A percentile compares a stretch with the other conserved stretches of the same genome.
Evolutionary conservation across 92 coral and sea anemone genomes (phyloP).

Genomic region (Diadumene lineata): DNA sequence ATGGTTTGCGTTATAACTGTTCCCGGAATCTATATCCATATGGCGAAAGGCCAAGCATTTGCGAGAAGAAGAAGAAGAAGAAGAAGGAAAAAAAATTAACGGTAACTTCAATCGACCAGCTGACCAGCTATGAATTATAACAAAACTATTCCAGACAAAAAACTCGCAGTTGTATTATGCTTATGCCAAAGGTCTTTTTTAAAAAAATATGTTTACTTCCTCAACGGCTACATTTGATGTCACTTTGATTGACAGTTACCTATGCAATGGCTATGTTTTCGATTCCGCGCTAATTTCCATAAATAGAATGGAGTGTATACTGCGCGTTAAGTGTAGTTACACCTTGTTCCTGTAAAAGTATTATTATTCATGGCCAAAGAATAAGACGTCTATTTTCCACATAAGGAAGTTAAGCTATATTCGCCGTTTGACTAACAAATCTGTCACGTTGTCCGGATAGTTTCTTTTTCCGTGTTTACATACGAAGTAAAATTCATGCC

Average conservation of each 20-base stretch:
- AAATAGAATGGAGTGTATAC: no score
- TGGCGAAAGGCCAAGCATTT: no score
- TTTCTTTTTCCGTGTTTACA: not conserved
- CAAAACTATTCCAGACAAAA: no score
- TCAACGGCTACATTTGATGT: not conserved
- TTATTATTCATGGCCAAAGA: not conserved
- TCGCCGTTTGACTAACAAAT: not conserved
- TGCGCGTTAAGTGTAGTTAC: no score
- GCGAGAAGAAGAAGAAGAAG: no score
- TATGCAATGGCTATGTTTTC: not conserved
- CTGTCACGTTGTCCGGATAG: not conserved
- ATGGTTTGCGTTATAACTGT: not conserved
- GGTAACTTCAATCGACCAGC: not conserved
- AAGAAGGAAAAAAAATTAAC: not conserved
- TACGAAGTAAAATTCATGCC: no score
- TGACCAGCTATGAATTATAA: no score
- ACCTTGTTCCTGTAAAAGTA: not conserved
- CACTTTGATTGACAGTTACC: slow-evolving; percentile 7
- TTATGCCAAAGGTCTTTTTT: not conserved
- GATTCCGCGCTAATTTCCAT: no score
- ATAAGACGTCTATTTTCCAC: not conserved
- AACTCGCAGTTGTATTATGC: not conserved
- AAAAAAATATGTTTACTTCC: not conserved
- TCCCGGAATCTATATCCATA: no score
- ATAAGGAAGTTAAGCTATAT: not conserved